phyloP scores from a whole-genome alignment of 2,888 invertebrate species.

The Trisateles emortualis region DNA sequence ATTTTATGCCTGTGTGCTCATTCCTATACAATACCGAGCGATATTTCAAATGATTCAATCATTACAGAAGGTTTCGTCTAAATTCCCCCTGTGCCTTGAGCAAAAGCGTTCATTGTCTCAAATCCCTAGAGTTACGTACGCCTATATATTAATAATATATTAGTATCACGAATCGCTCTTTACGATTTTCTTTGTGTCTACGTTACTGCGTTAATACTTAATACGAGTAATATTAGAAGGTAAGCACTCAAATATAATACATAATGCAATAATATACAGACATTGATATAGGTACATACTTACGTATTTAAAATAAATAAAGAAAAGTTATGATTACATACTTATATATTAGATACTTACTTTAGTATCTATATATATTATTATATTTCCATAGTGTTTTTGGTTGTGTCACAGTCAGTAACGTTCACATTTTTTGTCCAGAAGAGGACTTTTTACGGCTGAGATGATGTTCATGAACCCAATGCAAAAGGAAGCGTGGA shows the following conservation, averaged over 20 bases:
- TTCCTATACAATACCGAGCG: neutral
- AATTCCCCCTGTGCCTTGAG: slow-evolving; percentile 10
- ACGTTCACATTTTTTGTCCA: too few species aligned
- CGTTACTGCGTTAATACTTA: slow-evolving; percentile 12
- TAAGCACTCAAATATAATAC: neutral
- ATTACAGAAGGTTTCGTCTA: slow-evolving; percentile 9
- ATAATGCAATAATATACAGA: too few species aligned
- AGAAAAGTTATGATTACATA: neutral
- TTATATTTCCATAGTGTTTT: too few species aligned
- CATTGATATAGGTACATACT: too few species aligned
- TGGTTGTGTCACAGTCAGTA: too few species aligned
- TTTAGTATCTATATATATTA: too few species aligned
- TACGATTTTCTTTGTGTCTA: slow-evolving; percentile 20
- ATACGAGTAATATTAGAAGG: neutral
- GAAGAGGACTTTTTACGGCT: too few species aligned
- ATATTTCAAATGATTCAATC: slow-evolving; percentile 5
- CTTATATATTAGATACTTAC: too few species aligned
- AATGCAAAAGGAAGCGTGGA: too few species aligned
- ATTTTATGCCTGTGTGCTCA: too few species aligned
- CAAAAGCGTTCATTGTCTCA: slow-evolving; percentile 13
- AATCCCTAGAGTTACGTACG: slow-evolving; percentile 8
- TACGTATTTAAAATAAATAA: neutral
- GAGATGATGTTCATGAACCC: too few species aligned
- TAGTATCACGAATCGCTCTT: slow-evolving; percentile 21
- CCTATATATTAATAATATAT: slow-evolving; percentile 24